phyloP scores from a whole-genome alignment of 2,888 invertebrate genomes.

The Argyresthia albistria region DNA sequence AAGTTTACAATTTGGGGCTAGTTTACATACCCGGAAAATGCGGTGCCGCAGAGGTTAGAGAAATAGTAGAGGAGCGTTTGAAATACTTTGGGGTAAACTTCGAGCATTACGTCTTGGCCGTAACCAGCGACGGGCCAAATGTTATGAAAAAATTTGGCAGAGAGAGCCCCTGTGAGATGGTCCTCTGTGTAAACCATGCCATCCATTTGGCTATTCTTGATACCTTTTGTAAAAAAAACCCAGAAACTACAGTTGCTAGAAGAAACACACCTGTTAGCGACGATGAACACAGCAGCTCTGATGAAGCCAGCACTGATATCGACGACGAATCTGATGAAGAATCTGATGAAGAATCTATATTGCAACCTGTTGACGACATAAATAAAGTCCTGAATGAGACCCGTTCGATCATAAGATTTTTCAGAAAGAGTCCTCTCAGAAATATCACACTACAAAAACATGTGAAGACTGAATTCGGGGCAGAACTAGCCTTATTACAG shows the following conservation, averaged over 20 bases:
- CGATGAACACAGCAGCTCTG: slow-evolving; percentile 6
- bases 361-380: slow-evolving; percentile 8
- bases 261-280: slow-evolving; percentile 4
- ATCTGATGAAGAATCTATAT: slow-evolving; percentile 1
- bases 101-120: slow-evolving; percentile 10
- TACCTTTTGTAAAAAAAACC: slow-evolving; percentile 9
- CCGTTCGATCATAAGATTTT: slow-evolving; percentile 11
- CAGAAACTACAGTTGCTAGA: slow-evolving; percentile 5
- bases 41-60: no score
- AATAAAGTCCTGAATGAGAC: slow-evolving; percentile 10
- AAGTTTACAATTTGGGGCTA: no score
- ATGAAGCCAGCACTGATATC: slow-evolving; percentile 7
- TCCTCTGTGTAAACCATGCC: slow-evolving; percentile 6
- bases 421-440: slow-evolving; percentile 10
- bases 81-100: slow-evolving; percentile 11
- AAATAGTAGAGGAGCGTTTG: no score
- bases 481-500: slow-evolving; percentile 10
- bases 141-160: slow-evolving; percentile 5
- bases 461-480: slow-evolving; percentile 8
- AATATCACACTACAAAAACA: slow-evolving; percentile 11
- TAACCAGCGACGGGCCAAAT: slow-evolving; percentile 10
- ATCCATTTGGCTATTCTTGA: slow-evolving; percentile 8
- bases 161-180: slow-evolving; percentile 4
- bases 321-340: slow-evolving; percentile 7
- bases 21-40: no score